phyloP scores from a whole-genome alignment of 2,113 vertebrate genomes.

The Lepidothrix coronata region DNA sequence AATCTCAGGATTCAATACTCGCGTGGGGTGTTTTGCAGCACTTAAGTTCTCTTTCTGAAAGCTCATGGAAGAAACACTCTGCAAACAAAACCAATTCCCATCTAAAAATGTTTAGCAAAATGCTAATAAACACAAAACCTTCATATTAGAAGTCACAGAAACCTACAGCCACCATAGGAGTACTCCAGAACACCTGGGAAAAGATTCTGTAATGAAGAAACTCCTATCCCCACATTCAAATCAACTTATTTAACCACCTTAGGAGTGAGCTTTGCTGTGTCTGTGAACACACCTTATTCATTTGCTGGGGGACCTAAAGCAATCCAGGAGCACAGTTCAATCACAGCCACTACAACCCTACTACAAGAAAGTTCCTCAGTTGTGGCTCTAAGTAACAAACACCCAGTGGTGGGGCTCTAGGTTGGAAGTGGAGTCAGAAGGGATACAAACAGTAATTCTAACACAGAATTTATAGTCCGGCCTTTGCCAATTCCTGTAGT shows the following conservation, averaged over 20 bases:
- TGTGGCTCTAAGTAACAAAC: not conserved
- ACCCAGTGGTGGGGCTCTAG: not conserved
- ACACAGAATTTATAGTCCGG: not conserved
- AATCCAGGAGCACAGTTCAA: not conserved
- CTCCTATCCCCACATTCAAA: not conserved
- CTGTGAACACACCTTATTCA: not conserved
- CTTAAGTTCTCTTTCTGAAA: not conserved
- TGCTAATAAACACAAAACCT: not conserved
- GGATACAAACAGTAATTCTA: not conserved
- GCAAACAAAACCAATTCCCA: not conserved
- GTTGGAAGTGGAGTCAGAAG: not conserved
- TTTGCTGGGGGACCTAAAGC: not conserved
- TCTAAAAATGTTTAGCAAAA: not conserved
- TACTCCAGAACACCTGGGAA: not conserved
- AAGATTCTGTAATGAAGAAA: not conserved
- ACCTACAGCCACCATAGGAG: fast-evolving
- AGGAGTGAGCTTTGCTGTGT: not conserved
- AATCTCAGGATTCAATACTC: not conserved
- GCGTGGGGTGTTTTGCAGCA: not conserved
- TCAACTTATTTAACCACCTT: not conserved
- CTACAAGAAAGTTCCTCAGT: not conserved
- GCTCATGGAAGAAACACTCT: not conserved
- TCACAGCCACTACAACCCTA: not conserved
- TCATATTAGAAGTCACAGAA: not conserved
- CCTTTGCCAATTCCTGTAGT: not conserved